These are phyloP conservation scores for Hermaeophaga mercurialis DNA, from an alignment of 2,888 invertebrate species.

Conservation along the genomic window DNA sequence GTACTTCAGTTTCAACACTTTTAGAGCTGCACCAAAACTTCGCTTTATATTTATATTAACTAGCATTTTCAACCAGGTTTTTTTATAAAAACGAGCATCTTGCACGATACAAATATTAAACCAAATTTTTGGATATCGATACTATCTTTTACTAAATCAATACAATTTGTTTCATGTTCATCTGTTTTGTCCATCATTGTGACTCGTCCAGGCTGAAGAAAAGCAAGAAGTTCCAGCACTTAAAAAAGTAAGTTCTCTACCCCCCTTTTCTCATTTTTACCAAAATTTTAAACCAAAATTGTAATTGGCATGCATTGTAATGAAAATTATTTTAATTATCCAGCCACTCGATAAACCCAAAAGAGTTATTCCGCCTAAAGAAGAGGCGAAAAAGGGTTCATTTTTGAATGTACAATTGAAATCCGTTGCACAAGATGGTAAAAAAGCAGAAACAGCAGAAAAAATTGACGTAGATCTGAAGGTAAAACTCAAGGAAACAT, in stretches of 20 bases:
- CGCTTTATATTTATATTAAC: not conserved
- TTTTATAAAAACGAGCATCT: not conserved
- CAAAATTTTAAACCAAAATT: not conserved
- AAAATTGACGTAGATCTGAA: constrained; percentile 52
- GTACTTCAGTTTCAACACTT: not conserved
- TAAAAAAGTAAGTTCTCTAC: constrained; percentile 44
- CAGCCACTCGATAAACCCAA: constrained; percentile 53
- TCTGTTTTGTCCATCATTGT: constrained; percentile 33
- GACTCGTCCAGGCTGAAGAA: constrained; percentile 39
- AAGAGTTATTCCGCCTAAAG: constrained; percentile 58
- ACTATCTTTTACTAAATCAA: constrained; percentile 9
- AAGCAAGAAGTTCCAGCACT: constrained; percentile 38
- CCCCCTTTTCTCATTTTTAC: not conserved
- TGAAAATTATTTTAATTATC: constrained; percentile 32
- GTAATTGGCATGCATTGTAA: constrained; percentile 16
- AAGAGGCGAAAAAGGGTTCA: constrained; percentile 61
- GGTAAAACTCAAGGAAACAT: constrained; percentile 47
- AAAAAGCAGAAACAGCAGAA: constrained; percentile 52
- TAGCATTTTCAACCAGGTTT: not conserved
- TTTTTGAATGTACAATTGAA: constrained; percentile 67
- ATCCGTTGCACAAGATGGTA: constrained; percentile 59
- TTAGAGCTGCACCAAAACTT: not conserved
- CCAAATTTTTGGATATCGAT: not conserved
- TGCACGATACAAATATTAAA: not conserved
- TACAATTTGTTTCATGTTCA: constrained; percentile 29